Percentiles rank a stretch among this genome's conserved stretches.
phyloP scores from a whole-genome alignment of 30 jellyfish, hydroid and myxozoan genomes.

The Hydractinia symbiolongicarpus region DNA sequence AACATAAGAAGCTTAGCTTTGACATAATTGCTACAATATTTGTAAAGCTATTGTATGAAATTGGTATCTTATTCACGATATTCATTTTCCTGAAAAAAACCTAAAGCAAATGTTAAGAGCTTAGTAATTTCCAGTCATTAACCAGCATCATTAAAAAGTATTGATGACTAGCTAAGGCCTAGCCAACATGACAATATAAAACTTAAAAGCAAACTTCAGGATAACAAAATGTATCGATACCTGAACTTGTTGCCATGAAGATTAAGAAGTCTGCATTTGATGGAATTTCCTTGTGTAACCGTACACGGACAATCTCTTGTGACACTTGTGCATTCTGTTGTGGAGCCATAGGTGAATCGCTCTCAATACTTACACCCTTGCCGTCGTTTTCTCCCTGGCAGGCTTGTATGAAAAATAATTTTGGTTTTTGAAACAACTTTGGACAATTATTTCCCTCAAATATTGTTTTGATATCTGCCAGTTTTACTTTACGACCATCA shows the following conservation, averaged over 20 bases:
- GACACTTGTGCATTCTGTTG: not conserved
- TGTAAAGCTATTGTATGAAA: too few species aligned
- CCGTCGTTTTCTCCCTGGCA: constrained; percentile 2
- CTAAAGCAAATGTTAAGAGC: too few species aligned
- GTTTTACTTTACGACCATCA: constrained; percentile 19
- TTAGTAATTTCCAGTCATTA: too few species aligned
- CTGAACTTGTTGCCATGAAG: constrained; percentile 25
- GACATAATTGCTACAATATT: too few species aligned
- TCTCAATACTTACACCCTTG: not conserved
- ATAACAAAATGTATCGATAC: not conserved
- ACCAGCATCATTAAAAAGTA: too few species aligned
- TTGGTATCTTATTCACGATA: too few species aligned
- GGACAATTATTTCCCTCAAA: not conserved
- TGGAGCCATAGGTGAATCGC: constrained; percentile 12
- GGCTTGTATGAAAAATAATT: constrained; percentile 28
- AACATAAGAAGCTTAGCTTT: too few species aligned
- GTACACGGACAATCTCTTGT: not conserved
- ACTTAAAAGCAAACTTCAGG: not conserved
- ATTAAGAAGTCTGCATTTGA: constrained; percentile 11
- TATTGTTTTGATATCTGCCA: not conserved
- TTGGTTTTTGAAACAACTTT: constrained; percentile 22
- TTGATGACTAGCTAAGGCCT: too few species aligned
- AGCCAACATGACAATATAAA: not conserved
- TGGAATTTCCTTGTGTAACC: not conserved
- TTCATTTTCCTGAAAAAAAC: too few species aligned